Base-by-base conservation (phyloP, 2,113 vertebrate species). In the Stercorarius parasiticus region DNA sequence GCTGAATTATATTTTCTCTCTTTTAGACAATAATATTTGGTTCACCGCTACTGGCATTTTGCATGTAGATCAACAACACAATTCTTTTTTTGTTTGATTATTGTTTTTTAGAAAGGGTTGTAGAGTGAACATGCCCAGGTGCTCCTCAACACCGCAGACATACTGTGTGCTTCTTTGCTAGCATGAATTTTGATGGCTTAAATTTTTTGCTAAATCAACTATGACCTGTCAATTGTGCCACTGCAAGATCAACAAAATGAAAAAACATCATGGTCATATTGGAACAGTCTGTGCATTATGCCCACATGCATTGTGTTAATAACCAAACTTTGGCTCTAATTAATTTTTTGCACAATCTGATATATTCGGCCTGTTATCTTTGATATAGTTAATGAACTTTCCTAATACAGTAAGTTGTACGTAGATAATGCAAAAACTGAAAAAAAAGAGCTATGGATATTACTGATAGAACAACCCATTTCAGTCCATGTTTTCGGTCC, bases 251-350 rank as follows among this genome's bases (percentile, higher is more conserved):
- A n/a, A 25, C 27, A 32, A 36, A 65, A 42, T 56, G 43, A 47
- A 72, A 90, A 86, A n/a, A 9, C 3, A 1, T 56, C 55, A 9
- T n/a, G 49, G 19, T 49, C 17, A 4, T 49, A 11, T 10, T 67
- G 53, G 38, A 94, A 69, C 43, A 90, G 29, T 55, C 66, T 30
- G 30, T 73, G 45, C 2, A 0, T 83, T 93, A 29, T 59, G 66
- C 19, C 56, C 10, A 15, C 0, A 0, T 79, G 25, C 1, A 0
- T 8, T 82, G 52, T 7, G 6, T 74, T 84, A 84, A 84, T 81
- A 82, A 91, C 20, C 30, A 78, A 1, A 69, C 55, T 73, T 32
- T 34, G 38, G 32, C 74, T 61, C 10, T 15, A 67, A 84, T 71
- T 92, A 64, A 29, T 52, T 95, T 93, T 70, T 86, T 29, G 1